Evolutionary conservation across 2,113 vertebrate genomes (phyloP).

Genomic region (Psammodynastes pulverulentus): DNA sequence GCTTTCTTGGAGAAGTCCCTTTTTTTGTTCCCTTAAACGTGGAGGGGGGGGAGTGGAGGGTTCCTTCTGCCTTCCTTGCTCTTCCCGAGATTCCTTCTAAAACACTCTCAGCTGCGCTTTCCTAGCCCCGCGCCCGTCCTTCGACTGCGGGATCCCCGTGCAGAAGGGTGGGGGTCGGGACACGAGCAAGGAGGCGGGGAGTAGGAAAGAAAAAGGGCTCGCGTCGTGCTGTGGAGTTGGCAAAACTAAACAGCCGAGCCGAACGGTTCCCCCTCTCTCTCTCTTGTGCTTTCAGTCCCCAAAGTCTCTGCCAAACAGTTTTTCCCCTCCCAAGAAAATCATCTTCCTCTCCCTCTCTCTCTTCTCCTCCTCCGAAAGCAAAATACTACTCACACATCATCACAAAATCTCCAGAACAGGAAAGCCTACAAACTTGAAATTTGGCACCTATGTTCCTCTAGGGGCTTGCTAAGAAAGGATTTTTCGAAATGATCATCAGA

Average conservation of each 20-base stretch:
- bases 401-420: too few species aligned
- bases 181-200: not conserved
- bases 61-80: not conserved
- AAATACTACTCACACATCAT: too few species aligned
- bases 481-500: too few species aligned
- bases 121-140: not conserved
- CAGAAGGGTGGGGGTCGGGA: not conserved
- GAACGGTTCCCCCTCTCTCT: not conserved
- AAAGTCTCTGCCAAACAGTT: not conserved
- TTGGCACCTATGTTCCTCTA: too few species aligned
- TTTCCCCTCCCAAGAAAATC: not conserved
- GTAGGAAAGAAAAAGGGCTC: rapidly evolving
- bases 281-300: not conserved
- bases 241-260: not conserved
- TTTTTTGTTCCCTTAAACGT: too few species aligned
- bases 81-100: not conserved
- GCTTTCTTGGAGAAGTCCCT: not conserved
- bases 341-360: too few species aligned
- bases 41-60: not conserved
- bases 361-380: too few species aligned
- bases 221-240: not conserved
- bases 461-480: too few species aligned
- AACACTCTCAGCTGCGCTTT: not conserved
- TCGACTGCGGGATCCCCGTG: not conserved
- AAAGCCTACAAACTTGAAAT: too few species aligned